Conservation (phyloP, 2,113 vertebrate species). For the Chaetorhynchus papuensis region DNA sequence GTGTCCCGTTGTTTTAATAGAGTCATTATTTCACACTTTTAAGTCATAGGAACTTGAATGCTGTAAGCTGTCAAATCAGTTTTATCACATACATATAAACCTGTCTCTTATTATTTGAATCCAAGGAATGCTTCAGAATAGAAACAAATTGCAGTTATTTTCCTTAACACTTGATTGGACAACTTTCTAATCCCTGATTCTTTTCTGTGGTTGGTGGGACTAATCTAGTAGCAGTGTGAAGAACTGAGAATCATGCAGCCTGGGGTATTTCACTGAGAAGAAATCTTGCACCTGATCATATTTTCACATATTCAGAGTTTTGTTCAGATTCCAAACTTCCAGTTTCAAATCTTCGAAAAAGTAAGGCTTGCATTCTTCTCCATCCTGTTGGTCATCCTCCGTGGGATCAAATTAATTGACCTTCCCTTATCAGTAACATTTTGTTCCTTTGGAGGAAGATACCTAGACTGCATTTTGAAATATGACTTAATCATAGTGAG, state of each 20-base stretch:
- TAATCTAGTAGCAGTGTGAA: not conserved
- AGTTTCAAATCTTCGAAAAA: not conserved
- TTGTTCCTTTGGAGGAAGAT: not conserved
- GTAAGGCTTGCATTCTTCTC: not conserved
- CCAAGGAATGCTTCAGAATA: not conserved
- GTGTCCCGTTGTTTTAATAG: not conserved
- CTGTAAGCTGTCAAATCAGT: not conserved
- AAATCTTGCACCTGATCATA: not conserved
- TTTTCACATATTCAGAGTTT: not conserved
- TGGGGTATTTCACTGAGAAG: not conserved
- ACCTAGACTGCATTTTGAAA: not conserved
- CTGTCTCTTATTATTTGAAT: not conserved
- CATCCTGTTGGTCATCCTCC: not conserved
- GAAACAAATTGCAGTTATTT: not conserved
- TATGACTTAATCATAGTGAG: not conserved
- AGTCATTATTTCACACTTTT: not conserved
- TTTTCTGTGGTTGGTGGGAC: not conserved
- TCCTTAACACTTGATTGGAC: not conserved
- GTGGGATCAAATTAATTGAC: not conserved
- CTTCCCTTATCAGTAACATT: not conserved
- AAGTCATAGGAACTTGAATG: not conserved
- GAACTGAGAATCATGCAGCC: not conserved
- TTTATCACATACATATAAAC: not conserved
- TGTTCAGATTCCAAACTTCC: not conserved
- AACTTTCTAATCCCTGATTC: not conserved